Conservation (phyloP, 2,888 invertebrate genomes). For the Vesta saturnalis region DNA sequence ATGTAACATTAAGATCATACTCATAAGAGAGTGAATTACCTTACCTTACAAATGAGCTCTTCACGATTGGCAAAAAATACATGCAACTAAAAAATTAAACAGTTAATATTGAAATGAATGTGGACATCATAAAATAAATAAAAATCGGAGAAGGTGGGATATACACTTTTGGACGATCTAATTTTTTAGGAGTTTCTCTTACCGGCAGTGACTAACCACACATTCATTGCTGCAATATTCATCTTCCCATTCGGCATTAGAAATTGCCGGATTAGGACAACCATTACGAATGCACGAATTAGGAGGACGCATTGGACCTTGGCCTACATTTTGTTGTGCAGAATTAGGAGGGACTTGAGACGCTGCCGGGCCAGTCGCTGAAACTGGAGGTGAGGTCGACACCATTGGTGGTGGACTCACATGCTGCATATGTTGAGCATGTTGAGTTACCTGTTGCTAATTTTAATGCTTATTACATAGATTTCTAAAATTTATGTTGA, state of each 20-base stretch:
- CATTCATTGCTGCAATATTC: constrained; percentile 98
- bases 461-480: too few relatives aligned
- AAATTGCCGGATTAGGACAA: constrained; percentile 89
- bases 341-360: constrained; percentile 62
- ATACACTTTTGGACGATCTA: too few relatives aligned
- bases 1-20: too few relatives aligned
- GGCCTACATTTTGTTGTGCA: constrained; percentile 61
- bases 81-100: too few relatives aligned
- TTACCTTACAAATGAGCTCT: too few relatives aligned
- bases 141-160: too few relatives aligned
- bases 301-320: constrained; percentile 57
- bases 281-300: constrained; percentile 86
- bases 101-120: too few relatives aligned
- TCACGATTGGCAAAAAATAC: too few relatives aligned
- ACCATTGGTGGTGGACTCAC: constrained; percentile 65
- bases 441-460: constrained; percentile 51
- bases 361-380: constrained; percentile 63
- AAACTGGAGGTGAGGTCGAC: constrained; percentile 66
- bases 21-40: too few relatives aligned
- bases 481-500: too few relatives aligned
- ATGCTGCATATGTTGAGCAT: constrained; percentile 57
- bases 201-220: constrained; percentile 95
- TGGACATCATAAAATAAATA: too few relatives aligned
- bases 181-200: too few relatives aligned
- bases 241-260: constrained; percentile 95